Evolutionary conservation across 2,113 vertebrate genomes (phyloP), one percentile per base, ranked within the genome.

Genomic region (Symphodus melops): DNA sequence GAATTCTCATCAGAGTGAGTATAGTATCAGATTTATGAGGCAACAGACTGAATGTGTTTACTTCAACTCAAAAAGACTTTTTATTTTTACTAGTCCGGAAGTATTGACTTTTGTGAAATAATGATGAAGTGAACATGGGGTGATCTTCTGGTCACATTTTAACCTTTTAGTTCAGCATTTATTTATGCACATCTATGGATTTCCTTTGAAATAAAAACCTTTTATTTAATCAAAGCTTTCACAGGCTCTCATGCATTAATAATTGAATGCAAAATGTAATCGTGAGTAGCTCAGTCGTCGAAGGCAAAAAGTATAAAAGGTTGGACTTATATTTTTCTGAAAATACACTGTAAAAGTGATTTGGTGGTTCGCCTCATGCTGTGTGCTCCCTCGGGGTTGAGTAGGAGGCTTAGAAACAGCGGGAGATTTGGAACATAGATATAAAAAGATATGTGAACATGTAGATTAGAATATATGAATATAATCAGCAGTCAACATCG

Each of bases 401-500:
- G 23, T 1, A 42, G 21, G 36, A 23, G 54, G 37, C 11, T 36
- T 1, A 8, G 16, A 28, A 36, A 51, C 13, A 25, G 46, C 20
- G 20, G 7, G 13, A 42, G n/a, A 12, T 51, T 42, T 21, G 33
- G 14, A 70, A 41, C 41, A 65, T 14, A 66, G 54, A 19, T 12
- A 8, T 37, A 46, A 64, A 39, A 37, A 19, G 20, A 51, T 25
- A 16, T 14, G 56, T 41, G 10, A 54, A 62, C 11, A 33, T 33
- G 33, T 20, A 42, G 12, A 53, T 57, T 21, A 57, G 25, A 55
- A 54, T 21, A 44, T 8, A 55, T 37, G n/a, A 37, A 75, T 55
- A 71, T 59, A 68, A 68, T 49, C 42, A 75, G 28, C n/a, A 11
- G 36, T 44, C 5, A 2, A 59, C 19, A 44, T 3, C 53, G 46